A percentile compares a stretch with the other conserved stretches of the same genome.
phyloP scores from a whole-genome alignment of 1,140 invertebrate genomes.

The Lasaia peninsularis region DNA sequence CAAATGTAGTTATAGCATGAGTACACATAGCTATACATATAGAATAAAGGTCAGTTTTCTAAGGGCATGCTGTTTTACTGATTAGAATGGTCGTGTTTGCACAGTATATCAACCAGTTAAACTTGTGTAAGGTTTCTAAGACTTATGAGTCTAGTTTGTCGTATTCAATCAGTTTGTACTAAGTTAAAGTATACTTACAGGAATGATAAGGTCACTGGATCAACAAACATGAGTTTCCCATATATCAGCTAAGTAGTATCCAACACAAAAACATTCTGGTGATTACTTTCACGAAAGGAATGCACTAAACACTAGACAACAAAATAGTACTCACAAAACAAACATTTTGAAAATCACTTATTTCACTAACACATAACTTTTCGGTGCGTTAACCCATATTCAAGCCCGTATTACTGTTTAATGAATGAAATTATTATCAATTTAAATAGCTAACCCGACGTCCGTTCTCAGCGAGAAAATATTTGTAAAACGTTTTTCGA shows the following conservation, averaged over 20 bases:
- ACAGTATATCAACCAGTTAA: slow-evolving; percentile 1
- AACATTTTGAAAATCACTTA: slow-evolving; percentile 28
- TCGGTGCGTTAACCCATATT: slow-evolving; percentile 67
- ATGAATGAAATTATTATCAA: slow-evolving; percentile 72
- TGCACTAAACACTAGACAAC: slow-evolving; percentile 65
- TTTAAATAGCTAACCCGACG: slow-evolving; percentile 64
- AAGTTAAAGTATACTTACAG: slow-evolving; percentile 33
- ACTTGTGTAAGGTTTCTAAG: neutral
- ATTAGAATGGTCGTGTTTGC: slow-evolving; percentile 8
- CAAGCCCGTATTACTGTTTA: slow-evolving; percentile 65
- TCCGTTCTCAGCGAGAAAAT: slow-evolving; percentile 65
- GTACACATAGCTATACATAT: no score
- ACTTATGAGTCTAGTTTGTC: neutral
- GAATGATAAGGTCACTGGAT: slow-evolving; percentile 24
- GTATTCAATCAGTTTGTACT: neutral
- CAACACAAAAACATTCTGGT: slow-evolving; percentile 62
- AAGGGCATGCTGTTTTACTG: neutral
- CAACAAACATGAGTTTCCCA: slow-evolving; percentile 25
- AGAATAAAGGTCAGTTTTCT: neutral
- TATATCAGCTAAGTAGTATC: slow-evolving; percentile 37
- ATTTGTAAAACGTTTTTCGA: slow-evolving; percentile 70
- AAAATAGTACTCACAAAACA: slow-evolving; percentile 47
- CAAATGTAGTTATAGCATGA: no score
- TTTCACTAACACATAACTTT: slow-evolving; percentile 21
- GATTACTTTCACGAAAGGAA: slow-evolving; percentile 68